phyloP scores from a whole-genome alignment of 2,113 vertebrate genomes.

The Boulengeromyrus knoepffleri region DNA sequence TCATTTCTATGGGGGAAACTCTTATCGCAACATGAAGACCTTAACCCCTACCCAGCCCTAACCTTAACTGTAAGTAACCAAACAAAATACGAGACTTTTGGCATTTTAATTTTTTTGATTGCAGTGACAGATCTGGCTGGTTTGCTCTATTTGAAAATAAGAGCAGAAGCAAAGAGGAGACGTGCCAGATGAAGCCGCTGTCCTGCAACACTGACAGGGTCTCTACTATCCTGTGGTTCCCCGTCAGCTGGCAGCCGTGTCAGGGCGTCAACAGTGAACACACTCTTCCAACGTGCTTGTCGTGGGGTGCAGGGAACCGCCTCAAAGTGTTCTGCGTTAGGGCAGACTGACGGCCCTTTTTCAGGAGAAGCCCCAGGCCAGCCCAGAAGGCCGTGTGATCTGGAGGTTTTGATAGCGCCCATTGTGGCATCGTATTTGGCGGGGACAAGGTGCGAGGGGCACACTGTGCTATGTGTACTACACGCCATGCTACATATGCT shows the following conservation, averaged over 20 bases:
- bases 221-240: slow-evolving; percentile 61
- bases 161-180: neutral
- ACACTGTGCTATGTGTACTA: no score
- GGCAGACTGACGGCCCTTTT: neutral
- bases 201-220: slow-evolving; percentile 77
- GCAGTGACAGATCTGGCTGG: neutral
- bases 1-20: no score
- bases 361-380: neutral
- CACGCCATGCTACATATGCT: no score
- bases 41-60: no score
- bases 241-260: slow-evolving; percentile 68
- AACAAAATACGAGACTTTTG: no score
- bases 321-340: slow-evolving; percentile 18
- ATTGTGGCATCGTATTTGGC: neutral
- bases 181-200: slow-evolving; percentile 38
- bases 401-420: slow-evolving; percentile 8
- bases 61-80: no score
- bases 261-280: slow-evolving; percentile 69
- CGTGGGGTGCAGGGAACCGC: slow-evolving; percentile 67
- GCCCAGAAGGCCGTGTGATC: slow-evolving; percentile 10
- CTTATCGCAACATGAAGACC: no score
- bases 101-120: no score
- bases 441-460: neutral
- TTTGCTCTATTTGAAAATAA: neutral
- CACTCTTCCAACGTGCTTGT: slow-evolving; percentile 61